Base-by-base conservation (phyloP, 2,113 vertebrate genomes). In the Corythornis madagascariensis region DNA sequence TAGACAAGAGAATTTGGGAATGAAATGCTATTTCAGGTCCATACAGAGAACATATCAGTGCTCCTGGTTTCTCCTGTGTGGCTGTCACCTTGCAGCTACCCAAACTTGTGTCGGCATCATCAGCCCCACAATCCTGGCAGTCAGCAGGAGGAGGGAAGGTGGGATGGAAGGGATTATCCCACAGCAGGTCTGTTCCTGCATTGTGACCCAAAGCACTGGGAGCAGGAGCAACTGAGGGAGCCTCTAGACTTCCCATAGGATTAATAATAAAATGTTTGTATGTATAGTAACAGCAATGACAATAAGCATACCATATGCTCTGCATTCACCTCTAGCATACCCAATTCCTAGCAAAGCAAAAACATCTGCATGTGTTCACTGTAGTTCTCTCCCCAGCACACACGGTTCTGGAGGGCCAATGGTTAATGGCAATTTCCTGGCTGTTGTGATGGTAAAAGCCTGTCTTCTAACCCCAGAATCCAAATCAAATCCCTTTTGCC, bases 321-420 rank as follows among this genome's bases (percentile, higher is more conserved):
- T 31, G 8, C 24, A 40, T 35, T 47, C 35, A 35, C 47, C 18
- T 43, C 50, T 16, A 16, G 25, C 17, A 26, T 4, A 21, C 7
- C 22, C 40, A 52, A 21, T 0, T 2, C 16, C 10, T 5, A 53
- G 14, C 10, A 70, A 80, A 70, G 57, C 16, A 84, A 80, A 66
- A 40, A 8, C 16, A 14, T 10, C 47, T 16, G 10, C 0, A 0
- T 7, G 13, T 28, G 8, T 12, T 13, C 18, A 7, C 22, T 20
- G 11, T 2, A 31, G 33, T 43, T 63, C 29, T 60, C 48, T 33
- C 48, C 17, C 40, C 42, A 10, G 22, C 4, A 29, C 53, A 40
- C 20, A 10, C 0, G 1, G 7, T 4, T 47, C 35, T n/a, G 5
- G 11, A 31, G 28, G 14, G 18, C 17, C 16, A 4, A 48, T 8